Evolutionary conservation across 2,113 vertebrate genomes (phyloP).

Genomic region (Kryptolebias marmoratus): DNA sequence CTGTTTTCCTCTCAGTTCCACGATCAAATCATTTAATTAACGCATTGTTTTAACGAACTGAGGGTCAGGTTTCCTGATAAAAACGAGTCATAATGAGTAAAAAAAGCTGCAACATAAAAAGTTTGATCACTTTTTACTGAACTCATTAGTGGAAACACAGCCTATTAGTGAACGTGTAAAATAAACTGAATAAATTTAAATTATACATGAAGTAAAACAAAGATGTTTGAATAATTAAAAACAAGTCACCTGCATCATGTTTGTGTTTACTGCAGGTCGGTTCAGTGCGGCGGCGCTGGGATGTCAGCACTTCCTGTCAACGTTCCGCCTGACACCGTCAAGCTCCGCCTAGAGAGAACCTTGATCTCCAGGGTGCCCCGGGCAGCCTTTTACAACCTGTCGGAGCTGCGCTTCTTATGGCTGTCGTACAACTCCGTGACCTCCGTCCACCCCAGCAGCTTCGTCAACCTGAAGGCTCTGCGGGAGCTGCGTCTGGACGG

Average conservation of each 20-base stretch:
- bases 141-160: too few relatives aligned
- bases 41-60: too few relatives aligned
- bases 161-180: too few relatives aligned
- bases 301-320: slow-evolving; percentile 86
- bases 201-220: too few relatives aligned
- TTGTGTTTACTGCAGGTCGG: slow-evolving; percentile 74
- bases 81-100: too few relatives aligned
- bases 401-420: slow-evolving; percentile 89
- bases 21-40: too few relatives aligned
- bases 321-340: slow-evolving; percentile 86
- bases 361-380: slow-evolving; percentile 83
- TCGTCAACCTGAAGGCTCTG: slow-evolving; percentile 88
- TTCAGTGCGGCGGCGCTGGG: slow-evolving; percentile 88
- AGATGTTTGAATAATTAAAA: too few relatives aligned
- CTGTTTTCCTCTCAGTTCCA: neutral
- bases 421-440: slow-evolving; percentile 87
- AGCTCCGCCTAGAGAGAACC: slow-evolving; percentile 91
- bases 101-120: too few relatives aligned
- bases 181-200: too few relatives aligned
- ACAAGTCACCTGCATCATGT: too few relatives aligned
- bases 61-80: too few relatives aligned
- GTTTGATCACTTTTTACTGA: too few relatives aligned
- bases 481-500: slow-evolving; percentile 91
- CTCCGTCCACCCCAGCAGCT: slow-evolving; percentile 86
- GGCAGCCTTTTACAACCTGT: slow-evolving; percentile 91